Evolutionary conservation across 1,140 invertebrate genomes (phyloP), one percentile per base, ranked within the genome.

Genomic region (Solenopsis invicta): DNA sequence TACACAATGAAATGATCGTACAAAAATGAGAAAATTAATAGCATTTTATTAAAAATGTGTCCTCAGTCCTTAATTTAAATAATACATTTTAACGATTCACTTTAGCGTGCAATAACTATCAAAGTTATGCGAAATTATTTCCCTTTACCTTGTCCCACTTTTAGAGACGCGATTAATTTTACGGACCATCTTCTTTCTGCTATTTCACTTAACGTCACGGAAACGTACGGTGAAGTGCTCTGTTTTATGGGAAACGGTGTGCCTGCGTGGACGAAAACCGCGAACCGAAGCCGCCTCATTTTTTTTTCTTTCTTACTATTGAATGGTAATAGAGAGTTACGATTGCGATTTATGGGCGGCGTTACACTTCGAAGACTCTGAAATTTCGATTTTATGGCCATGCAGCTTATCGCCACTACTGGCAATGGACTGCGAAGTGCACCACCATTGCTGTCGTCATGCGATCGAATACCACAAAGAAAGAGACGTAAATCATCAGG

Each of bases 321-420:
- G 90, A 91, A 90, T 90, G 90, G 89, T 91, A 91, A 91, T 91
- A 89, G 89, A 89, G 90, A 91, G 89, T 91, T 91, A 91, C 87
- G 90, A 91, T 88, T 89, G 87, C 78, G 85, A 91, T 91, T 91
- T 91, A 91, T 91, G 89, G 82, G 67, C 80, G 84, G 74, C 89
- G 90, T 91, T 90, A 91, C 88, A 90, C 89, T 88, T 91, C 78
- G 56, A 69, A 89, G 90, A 80, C 80, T 87, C 85, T 62, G 88
- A 92, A 93, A 93, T 92, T 93, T 93, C 78, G 91, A 88, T 91
- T 93, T 92, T 90, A 90, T 89, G 89, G 72, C 64, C 80, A 71
- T 62, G 54, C 88, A 87, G 91, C 90, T 92, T 92, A 93, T 93
- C 91, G 85, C 82, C 82, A 85, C 87, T 59, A 64, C 80, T 69